Percentiles rank a stretch among this genome's conserved stretches.
These are phyloP conservation scores for Linepithema humile DNA, from an alignment of 1,140 invertebrate genomes.

Conservation along the genomic window DNA sequence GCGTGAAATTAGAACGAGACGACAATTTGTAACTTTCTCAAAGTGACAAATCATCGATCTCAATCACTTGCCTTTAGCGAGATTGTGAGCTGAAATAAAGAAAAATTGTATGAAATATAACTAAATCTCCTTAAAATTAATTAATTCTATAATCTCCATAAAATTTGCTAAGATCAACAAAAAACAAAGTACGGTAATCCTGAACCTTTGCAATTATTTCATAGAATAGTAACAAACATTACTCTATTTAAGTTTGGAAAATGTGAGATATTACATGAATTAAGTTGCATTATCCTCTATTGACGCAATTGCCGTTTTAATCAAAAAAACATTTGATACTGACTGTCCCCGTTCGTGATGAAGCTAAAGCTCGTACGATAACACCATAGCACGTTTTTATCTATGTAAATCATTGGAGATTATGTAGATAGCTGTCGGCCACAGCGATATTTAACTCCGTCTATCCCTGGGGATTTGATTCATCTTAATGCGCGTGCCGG, in stretches of 20 bases:
- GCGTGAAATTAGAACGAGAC: background rate
- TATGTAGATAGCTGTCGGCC: background rate
- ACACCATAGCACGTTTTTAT: slow-evolving; percentile 26
- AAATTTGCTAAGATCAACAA: background rate
- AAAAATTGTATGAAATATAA: too few relatives aligned
- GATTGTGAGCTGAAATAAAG: too few relatives aligned
- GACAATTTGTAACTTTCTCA: background rate
- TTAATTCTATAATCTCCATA: too few relatives aligned
- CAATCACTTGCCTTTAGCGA: too few relatives aligned
- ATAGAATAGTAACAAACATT: background rate
- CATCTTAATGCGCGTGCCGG: background rate
- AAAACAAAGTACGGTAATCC: background rate
- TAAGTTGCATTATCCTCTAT: background rate
- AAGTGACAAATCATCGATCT: background rate
- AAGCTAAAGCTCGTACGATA: slow-evolving; percentile 19
- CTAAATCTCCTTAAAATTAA: too few relatives aligned
- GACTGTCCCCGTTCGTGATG: background rate
- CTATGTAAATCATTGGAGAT: background rate
- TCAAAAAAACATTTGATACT: slow-evolving; percentile 3
- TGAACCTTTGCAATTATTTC: background rate
- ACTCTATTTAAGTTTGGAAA: background rate
- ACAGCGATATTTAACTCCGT: background rate
- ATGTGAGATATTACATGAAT: background rate
- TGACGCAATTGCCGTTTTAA: background rate
- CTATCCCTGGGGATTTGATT: background rate